Conservation (phyloP, 2,113 vertebrate genomes). For the Epinephelus fuscoguttatus region DNA sequence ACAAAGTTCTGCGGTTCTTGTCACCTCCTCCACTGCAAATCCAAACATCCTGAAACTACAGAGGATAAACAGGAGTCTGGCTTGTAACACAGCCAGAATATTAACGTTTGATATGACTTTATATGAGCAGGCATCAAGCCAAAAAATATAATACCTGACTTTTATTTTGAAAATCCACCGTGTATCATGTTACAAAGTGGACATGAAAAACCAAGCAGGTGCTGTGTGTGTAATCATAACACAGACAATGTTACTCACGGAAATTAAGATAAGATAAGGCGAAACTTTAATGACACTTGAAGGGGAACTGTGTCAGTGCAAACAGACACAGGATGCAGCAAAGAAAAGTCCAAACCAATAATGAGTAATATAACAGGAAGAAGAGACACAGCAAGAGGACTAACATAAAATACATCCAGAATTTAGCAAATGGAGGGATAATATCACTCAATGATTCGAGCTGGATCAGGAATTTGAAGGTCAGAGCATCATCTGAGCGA, state of each 20-base stretch:
- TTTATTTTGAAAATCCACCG: constrained; percentile 42
- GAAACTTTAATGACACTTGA: constrained; percentile 18
- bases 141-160: background rate
- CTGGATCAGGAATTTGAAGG: background rate
- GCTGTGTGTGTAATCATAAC: constrained; percentile 51
- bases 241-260: constrained; percentile 48
- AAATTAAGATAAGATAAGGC: constrained; percentile 57
- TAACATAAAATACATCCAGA: background rate
- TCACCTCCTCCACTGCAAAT: constrained; percentile 22
- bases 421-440: background rate
- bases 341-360: background rate
- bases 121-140: background rate
- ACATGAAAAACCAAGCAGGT: constrained; percentile 28
- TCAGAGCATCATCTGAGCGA: background rate
- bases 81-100: background rate
- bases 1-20: constrained; percentile 21
- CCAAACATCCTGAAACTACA: constrained; percentile 50
- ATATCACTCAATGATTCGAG: background rate
- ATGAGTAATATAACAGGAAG: background rate
- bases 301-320: constrained; percentile 41
- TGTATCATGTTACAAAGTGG: background rate
- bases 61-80: constrained; percentile 10
- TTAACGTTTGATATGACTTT: background rate
- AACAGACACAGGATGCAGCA: background rate
- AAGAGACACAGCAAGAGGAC: background rate